Evolutionary conservation across 2,888 invertebrate species (phyloP), one percentile per base, ranked within the genome.

Genomic region (Sphaerophoria taeniata): DNA sequence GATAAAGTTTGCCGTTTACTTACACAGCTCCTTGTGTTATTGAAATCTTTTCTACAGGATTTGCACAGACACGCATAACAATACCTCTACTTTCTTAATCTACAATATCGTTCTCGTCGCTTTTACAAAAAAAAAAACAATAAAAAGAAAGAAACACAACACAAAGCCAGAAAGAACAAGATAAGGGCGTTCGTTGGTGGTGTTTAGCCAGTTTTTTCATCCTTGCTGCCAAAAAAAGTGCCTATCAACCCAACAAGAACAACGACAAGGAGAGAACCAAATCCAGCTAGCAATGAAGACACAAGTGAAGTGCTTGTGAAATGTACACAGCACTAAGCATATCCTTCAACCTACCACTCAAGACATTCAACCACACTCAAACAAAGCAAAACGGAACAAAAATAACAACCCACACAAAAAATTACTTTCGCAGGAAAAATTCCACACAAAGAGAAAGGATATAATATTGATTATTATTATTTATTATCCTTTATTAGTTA

Each of bases 401-500:
- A n/a, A n/a, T n/a, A n/a, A n/a, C n/a, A n/a, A 49, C n/a, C 16
- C 53, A 34, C 33, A 65, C 11, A 36, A 36, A 7, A n/a, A n/a
- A n/a, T n/a, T n/a, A n/a, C n/a, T n/a, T n/a, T n/a, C n/a, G n/a
- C n/a, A n/a, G n/a, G n/a, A n/a, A n/a, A n/a, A n/a, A n/a, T n/a
- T n/a, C n/a, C n/a, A n/a, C n/a, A 67, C 4, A 24, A n/a, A n/a
- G 6, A 61, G 11, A 39, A 24, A 65, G 73, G 43, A 69, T 67
- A 67, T 31, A 34, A 49, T 84, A 84, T 84, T 72, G 79, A 84
- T 84, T 84, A 71, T 60, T 79, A 84, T 79, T 84, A 71, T 60
- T 84, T 84, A 71, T 72, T 82, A 76, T 82, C 72, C 81, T 47
- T 76, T 71, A 83, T 83, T 83, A 74, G 78, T 83, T 83, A 63